These are phyloP conservation scores for Dicyema japonicum DNA, from an alignment of 1,140 invertebrate genomes.

Conservation along the genomic window DNA sequence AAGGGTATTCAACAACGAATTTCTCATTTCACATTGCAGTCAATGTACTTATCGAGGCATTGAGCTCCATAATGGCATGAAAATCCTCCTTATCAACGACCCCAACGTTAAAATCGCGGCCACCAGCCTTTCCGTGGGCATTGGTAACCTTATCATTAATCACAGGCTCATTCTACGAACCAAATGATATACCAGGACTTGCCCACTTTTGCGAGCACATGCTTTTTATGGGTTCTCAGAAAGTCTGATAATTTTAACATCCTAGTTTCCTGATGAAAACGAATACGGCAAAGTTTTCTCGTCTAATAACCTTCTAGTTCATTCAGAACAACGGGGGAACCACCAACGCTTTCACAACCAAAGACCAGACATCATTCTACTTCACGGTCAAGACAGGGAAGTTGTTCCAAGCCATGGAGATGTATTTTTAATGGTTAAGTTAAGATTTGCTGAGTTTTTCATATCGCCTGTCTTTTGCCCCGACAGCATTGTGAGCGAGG, in stretches of 20 bases:
- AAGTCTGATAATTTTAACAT: constrained; percentile 8
- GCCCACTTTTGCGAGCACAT: constrained; percentile 91
- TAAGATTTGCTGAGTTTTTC: constrained; percentile 71
- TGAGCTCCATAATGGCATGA: constrained; percentile 44
- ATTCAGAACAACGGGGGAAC: constrained; percentile 51
- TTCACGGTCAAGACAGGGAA: constrained; percentile 60
- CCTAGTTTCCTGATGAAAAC: constrained; percentile 53
- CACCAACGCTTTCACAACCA: constrained; percentile 52
- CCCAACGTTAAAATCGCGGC: too few species aligned
- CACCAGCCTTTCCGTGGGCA: too few species aligned
- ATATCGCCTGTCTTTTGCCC: constrained; percentile 57
- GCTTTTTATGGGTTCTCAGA: constrained; percentile 59
- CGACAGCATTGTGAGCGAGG: constrained; percentile 49
- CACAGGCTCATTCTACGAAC: constrained; percentile 58
- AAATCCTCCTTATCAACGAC: too few species aligned
- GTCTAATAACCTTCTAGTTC: constrained; percentile 24
- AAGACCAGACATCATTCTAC: constrained; percentile 62
- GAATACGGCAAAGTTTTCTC: constrained; percentile 33
- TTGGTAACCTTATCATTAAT: too few species aligned
- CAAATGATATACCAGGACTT: constrained; percentile 44
- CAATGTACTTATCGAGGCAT: constrained; percentile 44
- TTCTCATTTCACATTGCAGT: too few species aligned
- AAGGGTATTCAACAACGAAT: too few species aligned
- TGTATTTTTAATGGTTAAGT: constrained; percentile 21
- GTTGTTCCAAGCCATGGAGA: constrained; percentile 41